Conservation (phyloP, 2,888 invertebrate species). For the Mongoloraphidia duomilia region DNA sequence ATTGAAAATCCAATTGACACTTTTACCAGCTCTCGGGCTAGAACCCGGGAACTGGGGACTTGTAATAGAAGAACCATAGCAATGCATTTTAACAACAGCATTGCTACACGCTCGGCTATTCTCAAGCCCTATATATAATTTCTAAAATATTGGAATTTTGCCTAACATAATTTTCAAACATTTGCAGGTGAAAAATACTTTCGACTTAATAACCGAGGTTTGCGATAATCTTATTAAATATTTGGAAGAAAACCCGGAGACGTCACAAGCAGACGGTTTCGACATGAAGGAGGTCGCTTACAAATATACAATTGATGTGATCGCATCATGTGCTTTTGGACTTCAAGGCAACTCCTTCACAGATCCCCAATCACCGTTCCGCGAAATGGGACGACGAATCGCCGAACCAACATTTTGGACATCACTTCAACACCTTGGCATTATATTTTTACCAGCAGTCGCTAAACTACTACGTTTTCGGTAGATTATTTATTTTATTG, state of each 20-base stretch:
- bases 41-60: no score
- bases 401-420: constrained; percentile 19
- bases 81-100: no score
- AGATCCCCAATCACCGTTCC: constrained; percentile 19
- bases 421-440: constrained; percentile 14
- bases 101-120: no score
- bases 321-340: constrained; percentile 31
- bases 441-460: constrained; percentile 21
- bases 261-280: constrained; percentile 22
- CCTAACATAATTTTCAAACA: neutral
- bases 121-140: no score
- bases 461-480: constrained; percentile 12
- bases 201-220: constrained; percentile 31
- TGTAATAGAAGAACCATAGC: no score
- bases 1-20: no score
- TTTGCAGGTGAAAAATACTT: constrained; percentile 31
- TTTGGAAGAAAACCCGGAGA: constrained; percentile 22
- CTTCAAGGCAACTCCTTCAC: constrained; percentile 28
- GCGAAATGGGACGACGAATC: constrained; percentile 20
- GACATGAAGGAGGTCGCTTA: constrained; percentile 29
- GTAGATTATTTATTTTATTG: constrained; percentile 1
- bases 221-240: constrained; percentile 28
- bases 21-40: no score
- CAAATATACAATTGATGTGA: constrained; percentile 30
- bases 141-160: neutral